Evolutionary conservation across 64 coral and sea anemone species (phyloP), one percentile per base, ranked within the genome.

Genomic region (Montipora efflorescens): DNA sequence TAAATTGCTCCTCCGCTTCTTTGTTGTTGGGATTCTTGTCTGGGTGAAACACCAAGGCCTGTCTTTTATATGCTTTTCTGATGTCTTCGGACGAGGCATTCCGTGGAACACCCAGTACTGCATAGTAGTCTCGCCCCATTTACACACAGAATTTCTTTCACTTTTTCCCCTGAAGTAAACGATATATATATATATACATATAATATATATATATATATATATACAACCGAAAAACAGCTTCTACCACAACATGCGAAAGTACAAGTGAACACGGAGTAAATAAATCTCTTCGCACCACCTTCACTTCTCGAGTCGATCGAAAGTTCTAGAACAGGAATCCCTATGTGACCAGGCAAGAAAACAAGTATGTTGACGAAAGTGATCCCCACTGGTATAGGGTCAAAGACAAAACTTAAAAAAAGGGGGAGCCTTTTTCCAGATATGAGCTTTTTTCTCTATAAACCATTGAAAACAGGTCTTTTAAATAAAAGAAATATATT

Each of bases 31-130:
- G 68, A 74, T 95, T 98, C 71, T 95, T 98, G 85, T 98, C 96
- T 0, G 96, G 96, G 79, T 98, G 96, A 98, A 89, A 98, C 19
- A 87, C 73, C 91, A 89, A 45, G 73, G 96, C 96, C 52, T 92
- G 90, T 67, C 84, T 92, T 86, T 87, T 93, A 55, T 95, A 98
- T 0, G 96, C 94, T 59, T 93, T 92, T 55, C 92, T 92, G 79
- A 98, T 95, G 14, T 98, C 96, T 23, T 95, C 93, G 4, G 67
- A 68, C 48, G 83, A 74, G 22, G 96, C 96, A 93, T 95, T 96
- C 83, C 84, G 67, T 7, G 88, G 74, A 78, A 92, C 83, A 10
- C 80, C 89, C 3, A 95, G 83, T 18, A 88, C 90, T 1, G 47
- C 73, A 20, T 89, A 95, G 67, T 92, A 96, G 78, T 95, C 87